phyloP scores from a whole-genome alignment of 2,797 vertebrate species.

The Apodemus agrarius region DNA sequence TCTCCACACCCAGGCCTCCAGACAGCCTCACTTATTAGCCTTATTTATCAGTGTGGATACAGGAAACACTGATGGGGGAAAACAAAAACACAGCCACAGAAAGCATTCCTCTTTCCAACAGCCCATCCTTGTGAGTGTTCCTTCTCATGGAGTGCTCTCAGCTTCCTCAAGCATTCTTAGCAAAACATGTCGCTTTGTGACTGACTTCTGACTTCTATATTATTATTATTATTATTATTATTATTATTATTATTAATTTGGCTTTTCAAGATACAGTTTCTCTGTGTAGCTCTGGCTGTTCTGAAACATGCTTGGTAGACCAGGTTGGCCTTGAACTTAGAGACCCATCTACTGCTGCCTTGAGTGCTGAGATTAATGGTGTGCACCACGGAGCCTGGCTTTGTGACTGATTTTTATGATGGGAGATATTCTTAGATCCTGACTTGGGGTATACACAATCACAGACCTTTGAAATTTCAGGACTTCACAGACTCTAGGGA shows the following conservation, averaged over 20 bases:
- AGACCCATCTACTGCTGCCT: neutral
- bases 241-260: neutral
- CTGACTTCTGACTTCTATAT: too few species aligned
- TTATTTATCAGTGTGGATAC: slow-evolving; percentile 55
- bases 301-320: neutral
- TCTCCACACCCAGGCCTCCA: slow-evolving; percentile 60
- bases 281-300: neutral
- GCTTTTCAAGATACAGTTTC: neutral
- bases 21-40: slow-evolving; percentile 54
- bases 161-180: slow-evolving; percentile 57
- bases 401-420: slow-evolving; percentile 16
- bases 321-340: neutral
- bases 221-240: too few species aligned
- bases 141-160: slow-evolving; percentile 34
- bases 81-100: neutral
- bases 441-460: neutral
- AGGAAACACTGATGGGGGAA: slow-evolving; percentile 25
- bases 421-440: slow-evolving; percentile 37
- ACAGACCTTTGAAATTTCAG: slow-evolving; percentile 24
- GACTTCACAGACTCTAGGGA: slow-evolving; percentile 13
- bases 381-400: neutral
- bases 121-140: slow-evolving; percentile 49
- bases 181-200: slow-evolving; percentile 7
- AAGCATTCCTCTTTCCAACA: slow-evolving; percentile 45
- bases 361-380: neutral